Evolutionary conservation across 2,888 invertebrate genomes (phyloP).

Genomic region (Colostygia pectinataria): DNA sequence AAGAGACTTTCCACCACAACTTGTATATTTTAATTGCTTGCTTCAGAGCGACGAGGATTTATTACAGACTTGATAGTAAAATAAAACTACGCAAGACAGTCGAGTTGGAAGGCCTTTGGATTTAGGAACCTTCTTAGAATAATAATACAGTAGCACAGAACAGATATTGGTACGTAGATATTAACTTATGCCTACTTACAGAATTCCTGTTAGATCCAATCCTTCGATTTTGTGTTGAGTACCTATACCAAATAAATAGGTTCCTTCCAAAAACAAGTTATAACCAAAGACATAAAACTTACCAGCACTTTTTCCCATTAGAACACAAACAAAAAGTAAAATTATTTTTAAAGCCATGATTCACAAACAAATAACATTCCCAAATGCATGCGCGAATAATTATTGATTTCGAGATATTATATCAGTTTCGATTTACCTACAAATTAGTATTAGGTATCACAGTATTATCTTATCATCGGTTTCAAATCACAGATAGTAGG

Average conservation of each 20-base stretch:
- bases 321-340: slow-evolving; percentile 50
- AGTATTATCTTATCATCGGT: slow-evolving; percentile 2
- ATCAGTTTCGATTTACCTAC: no score
- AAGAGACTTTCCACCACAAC: slow-evolving; percentile 6
- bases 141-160: no score
- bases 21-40: slow-evolving; percentile 2
- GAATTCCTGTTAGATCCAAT: no score
- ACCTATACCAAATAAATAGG: no score
- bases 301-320: slow-evolving; percentile 54
- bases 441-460: no score
- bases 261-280: no score
- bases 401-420: background rate
- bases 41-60: background rate
- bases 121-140: no score
- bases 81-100: background rate
- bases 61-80: slow-evolving; percentile 1
- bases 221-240: no score
- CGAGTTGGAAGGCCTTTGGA: no score
- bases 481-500: no score
- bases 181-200: background rate
- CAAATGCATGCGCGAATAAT: slow-evolving; percentile 1
- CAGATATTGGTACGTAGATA: no score
- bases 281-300: slow-evolving; percentile 28
- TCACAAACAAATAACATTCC: slow-evolving; percentile 25
- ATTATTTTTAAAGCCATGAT: slow-evolving; percentile 48